phyloP scores from a whole-genome alignment of 2,113 vertebrate genomes.

The Limnothrissa miodon region DNA sequence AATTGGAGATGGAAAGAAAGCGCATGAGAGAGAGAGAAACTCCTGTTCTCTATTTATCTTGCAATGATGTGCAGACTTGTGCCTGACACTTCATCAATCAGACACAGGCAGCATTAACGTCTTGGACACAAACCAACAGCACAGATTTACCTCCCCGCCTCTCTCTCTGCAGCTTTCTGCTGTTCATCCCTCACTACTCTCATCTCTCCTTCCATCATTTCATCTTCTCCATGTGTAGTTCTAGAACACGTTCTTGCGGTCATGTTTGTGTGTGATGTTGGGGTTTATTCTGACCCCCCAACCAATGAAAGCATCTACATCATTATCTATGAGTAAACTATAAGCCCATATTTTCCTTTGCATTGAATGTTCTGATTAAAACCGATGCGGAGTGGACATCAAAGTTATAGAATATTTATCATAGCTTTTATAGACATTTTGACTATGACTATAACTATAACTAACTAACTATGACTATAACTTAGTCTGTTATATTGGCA shows the following conservation, averaged over 20 bases:
- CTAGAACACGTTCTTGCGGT: constrained; percentile 32
- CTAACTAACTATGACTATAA: too few relatives aligned
- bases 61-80: constrained; percentile 56
- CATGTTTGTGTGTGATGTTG: background rate
- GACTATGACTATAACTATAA: too few relatives aligned
- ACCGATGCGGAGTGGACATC: too few relatives aligned
- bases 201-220: constrained; percentile 71
- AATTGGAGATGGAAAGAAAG: constrained; percentile 17
- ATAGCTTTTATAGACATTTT: too few relatives aligned
- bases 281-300: too few relatives aligned
- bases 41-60: constrained; percentile 69
- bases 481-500: too few relatives aligned
- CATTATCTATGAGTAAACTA: too few relatives aligned
- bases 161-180: constrained; percentile 67
- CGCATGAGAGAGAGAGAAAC: constrained; percentile 41
- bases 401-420: too few relatives aligned
- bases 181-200: constrained; percentile 43
- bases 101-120: constrained; percentile 60
- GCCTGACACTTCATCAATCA: constrained; percentile 69
- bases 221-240: background rate
- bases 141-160: constrained; percentile 58
- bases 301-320: too few relatives aligned
- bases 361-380: too few relatives aligned
- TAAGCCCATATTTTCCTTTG: too few relatives aligned
- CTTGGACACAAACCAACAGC: constrained; percentile 65